These are phyloP conservation scores for Xestia xanthographa DNA, from an alignment of 2,888 invertebrate species.

Conservation along the genomic window DNA sequence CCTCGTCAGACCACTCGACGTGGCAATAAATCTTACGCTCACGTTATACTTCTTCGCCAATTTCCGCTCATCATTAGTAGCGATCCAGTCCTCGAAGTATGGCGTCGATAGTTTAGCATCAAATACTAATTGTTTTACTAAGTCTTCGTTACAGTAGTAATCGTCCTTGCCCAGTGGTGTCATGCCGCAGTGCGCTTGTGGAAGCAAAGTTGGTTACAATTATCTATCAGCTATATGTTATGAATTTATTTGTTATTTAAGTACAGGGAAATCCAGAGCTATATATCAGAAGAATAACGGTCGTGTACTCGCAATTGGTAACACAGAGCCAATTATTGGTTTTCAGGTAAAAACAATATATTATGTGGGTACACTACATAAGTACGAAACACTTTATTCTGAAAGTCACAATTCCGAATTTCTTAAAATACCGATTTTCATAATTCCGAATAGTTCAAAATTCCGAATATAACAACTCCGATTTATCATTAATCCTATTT, in stretches of 20 bases:
- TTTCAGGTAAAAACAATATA: background rate
- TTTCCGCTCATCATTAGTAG: slow-evolving; percentile 86
- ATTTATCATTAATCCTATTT: too few species aligned
- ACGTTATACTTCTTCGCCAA: slow-evolving; percentile 93
- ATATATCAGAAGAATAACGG: background rate
- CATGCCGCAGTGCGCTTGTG: slow-evolving; percentile 92
- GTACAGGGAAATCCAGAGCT: too few species aligned
- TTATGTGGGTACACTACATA: too few species aligned
- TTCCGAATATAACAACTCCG: too few species aligned
- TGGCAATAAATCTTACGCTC: slow-evolving; percentile 95
- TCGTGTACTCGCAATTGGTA: background rate
- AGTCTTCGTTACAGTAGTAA: slow-evolving; percentile 96
- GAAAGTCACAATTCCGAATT: too few species aligned
- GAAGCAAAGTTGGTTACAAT: slow-evolving; percentile 12
- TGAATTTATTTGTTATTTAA: background rate
- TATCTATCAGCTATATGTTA: background rate
- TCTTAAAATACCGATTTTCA: too few species aligned
- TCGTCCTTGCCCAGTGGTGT: slow-evolving; percentile 91
- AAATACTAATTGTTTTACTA: slow-evolving; percentile 96
- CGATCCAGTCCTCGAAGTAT: slow-evolving; percentile 90
- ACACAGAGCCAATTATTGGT: too few species aligned
- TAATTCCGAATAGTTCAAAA: too few species aligned
- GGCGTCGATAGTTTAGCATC: slow-evolving; percentile 94
- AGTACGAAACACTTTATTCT: too few species aligned
- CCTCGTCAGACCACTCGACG: slow-evolving; percentile 96